Conservation (phyloP, 1,140 invertebrate species). For the Whitmania pigra region DNA sequence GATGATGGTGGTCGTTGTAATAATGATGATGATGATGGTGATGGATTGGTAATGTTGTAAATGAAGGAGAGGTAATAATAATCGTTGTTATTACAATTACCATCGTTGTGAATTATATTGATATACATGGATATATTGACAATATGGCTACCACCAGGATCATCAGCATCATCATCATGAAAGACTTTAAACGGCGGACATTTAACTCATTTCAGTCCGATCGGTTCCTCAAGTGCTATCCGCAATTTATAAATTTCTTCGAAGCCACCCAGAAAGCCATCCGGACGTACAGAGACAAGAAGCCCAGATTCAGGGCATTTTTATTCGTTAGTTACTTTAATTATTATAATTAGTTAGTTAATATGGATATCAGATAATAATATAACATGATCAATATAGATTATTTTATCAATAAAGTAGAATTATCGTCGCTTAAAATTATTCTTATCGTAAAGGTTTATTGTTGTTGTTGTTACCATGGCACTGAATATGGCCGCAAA, state of each 20-base stretch:
- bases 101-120: background rate
- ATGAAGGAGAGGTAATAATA: conserved; percentile 28
- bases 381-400: too few species aligned
- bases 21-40: too few species aligned
- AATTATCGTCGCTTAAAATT: too few species aligned
- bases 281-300: conserved; percentile 70
- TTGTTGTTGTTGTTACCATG: too few species aligned
- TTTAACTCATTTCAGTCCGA: conserved; percentile 38
- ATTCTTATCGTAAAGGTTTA: too few species aligned
- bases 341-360: too few species aligned
- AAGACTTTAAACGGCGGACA: too few species aligned
- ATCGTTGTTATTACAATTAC: background rate
- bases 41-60: too few species aligned
- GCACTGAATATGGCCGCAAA: too few species aligned
- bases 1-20: conserved; percentile 9
- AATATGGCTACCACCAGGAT: too few species aligned
- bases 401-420: background rate
- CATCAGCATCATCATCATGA: too few species aligned
- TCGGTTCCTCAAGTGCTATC: conserved; percentile 74
- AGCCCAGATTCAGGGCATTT: conserved; percentile 91
- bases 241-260: conserved; percentile 93
- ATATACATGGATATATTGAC: too few species aligned
- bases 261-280: conserved; percentile 89
- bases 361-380: background rate
- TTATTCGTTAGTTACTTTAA: conserved; percentile 59